Conservation (phyloP, 2,888 invertebrate species). For the Chironomus tentans region DNA sequence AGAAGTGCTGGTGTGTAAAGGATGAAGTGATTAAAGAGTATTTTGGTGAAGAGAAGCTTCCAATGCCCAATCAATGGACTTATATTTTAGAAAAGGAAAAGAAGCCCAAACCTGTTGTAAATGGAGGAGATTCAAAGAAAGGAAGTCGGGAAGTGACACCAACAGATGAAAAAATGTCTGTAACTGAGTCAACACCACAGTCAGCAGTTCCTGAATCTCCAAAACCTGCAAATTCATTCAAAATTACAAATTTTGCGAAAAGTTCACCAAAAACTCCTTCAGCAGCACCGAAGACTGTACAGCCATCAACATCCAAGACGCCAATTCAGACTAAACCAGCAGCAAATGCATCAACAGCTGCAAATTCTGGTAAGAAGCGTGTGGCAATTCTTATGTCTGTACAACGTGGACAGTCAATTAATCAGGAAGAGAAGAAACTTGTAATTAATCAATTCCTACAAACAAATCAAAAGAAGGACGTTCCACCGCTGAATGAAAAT, state of each 20-base stretch:
- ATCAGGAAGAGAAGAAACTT: conserved; percentile 36
- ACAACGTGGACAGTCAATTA: conserved; percentile 36
- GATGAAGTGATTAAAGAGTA: conserved; percentile 48
- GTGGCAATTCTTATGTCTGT: conserved; percentile 41
- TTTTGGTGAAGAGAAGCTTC: conserved; percentile 41
- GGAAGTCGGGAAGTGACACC: conserved; percentile 7
- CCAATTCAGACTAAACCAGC: background rate
- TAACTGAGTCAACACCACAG: background rate
- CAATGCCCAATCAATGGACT: conserved; percentile 49
- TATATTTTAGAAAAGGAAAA: conserved; percentile 38
- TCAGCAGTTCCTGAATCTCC: background rate
- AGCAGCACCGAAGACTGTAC: too few relatives aligned
- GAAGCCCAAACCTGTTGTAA: background rate
- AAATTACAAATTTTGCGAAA: too few relatives aligned
- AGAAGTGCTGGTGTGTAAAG: conserved; percentile 57
- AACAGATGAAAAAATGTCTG: background rate
- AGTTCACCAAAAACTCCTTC: too few relatives aligned
- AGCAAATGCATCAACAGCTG: background rate
- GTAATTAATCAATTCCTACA: conserved; percentile 44
- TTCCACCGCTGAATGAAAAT: background rate
- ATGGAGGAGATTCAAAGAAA: conserved; percentile 19
- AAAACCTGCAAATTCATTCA: too few relatives aligned
- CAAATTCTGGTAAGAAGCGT: conserved; percentile 35
- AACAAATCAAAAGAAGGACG: background rate
- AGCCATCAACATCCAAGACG: background rate